Conservation (phyloP, 2,797 vertebrate species). For the Peromyscus eremicus region DNA sequence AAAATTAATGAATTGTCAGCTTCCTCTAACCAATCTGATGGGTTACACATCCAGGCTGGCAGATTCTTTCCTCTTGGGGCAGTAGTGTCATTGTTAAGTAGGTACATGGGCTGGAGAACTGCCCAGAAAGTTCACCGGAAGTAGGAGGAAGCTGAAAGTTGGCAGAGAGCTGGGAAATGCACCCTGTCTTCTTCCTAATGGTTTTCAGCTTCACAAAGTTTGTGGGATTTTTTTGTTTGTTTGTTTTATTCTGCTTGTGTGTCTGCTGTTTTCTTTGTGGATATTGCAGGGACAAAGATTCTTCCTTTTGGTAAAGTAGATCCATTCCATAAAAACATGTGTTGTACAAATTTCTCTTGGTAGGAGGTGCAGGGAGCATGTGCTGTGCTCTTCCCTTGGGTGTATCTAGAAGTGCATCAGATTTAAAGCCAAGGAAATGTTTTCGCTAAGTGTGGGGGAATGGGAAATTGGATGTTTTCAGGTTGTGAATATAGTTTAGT, state of each 20-base stretch:
- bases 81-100: background rate
- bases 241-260: background rate
- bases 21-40: background rate
- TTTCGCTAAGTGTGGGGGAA: conserved; percentile 77
- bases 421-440: conserved; percentile 84
- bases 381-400: conserved; percentile 72
- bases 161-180: conserved; percentile 69
- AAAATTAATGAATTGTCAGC: conserved; percentile 8
- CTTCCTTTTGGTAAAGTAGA: conserved; percentile 75
- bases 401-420: conserved; percentile 80
- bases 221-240: background rate
- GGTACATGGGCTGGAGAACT: background rate
- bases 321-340: conserved; percentile 69
- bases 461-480: conserved; percentile 71
- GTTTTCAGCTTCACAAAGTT: conserved; percentile 62
- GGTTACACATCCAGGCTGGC: background rate
- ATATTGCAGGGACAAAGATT: conserved; percentile 58
- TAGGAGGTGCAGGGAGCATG: background rate
- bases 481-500: conserved; percentile 73
- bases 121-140: background rate
- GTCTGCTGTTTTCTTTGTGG: background rate
- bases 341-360: conserved; percentile 73
- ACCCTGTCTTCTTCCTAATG: conserved; percentile 43
- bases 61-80: conserved; percentile 33
- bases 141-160: conserved; percentile 28